A percentile compares a stretch with the other conserved stretches of the same genome.
Evolutionary conservation across 2,113 vertebrate genomes (phyloP).

Genomic region (Misgurnus anguillicaudatus): DNA sequence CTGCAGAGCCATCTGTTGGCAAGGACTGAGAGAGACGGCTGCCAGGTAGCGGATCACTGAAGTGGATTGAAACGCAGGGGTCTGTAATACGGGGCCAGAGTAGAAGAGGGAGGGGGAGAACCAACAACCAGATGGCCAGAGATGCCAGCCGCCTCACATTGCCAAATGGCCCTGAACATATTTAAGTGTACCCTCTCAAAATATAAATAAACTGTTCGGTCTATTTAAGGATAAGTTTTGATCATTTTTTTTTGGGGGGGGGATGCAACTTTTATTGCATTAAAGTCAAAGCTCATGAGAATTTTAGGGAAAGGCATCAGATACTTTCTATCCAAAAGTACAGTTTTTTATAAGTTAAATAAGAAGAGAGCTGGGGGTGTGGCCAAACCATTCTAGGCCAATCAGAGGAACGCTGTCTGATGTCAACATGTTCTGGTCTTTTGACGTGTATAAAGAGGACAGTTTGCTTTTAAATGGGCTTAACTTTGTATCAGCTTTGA

Average conservation of each 20-base stretch:
- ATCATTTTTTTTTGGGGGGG: not conserved
- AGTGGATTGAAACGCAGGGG: conserved; percentile 51
- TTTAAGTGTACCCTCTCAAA: conserved; percentile 59
- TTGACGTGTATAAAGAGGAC: too few species aligned
- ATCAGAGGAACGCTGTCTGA: too few species aligned
- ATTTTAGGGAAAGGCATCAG: not conserved
- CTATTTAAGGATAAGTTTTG: conserved; percentile 41
- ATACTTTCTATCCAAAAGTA: too few species aligned
- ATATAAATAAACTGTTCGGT: conserved; percentile 56
- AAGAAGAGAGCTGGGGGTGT: too few species aligned
- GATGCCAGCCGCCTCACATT: conserved; percentile 39
- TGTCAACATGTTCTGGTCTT: too few species aligned
- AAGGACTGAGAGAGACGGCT: conserved; percentile 53
- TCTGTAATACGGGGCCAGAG: conserved; percentile 24
- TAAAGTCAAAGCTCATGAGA: not conserved
- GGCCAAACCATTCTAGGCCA: too few species aligned
- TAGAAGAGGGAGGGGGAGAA: not conserved
- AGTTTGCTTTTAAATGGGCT: too few species aligned
- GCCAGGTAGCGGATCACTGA: conserved; percentile 57
- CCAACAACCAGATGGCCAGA: conserved; percentile 60
- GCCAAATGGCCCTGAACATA: conserved; percentile 59
- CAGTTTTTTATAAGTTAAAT: too few species aligned
- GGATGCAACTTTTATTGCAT: not conserved
- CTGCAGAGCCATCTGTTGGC: conserved; percentile 75
- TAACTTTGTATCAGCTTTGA: too few species aligned